Base-by-base conservation (phyloP, 1,140 invertebrate species). In the Carposina sasakii region DNA sequence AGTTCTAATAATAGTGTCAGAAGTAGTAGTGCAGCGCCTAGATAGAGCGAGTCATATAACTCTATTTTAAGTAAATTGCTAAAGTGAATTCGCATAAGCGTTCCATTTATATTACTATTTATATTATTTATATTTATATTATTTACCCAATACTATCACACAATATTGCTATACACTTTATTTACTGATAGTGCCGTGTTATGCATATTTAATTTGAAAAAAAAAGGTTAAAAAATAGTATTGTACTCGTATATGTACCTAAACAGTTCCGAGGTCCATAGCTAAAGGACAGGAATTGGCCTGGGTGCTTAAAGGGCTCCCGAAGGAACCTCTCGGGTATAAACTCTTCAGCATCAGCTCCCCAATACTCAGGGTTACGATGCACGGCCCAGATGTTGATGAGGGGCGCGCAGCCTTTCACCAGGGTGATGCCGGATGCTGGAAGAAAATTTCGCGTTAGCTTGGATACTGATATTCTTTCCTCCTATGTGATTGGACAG, bases 281-380 rank as follows among this genome's bases (percentile, higher is more conserved):
- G 22, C 86, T 87, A 59, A 90, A 90, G 2, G 88, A 85, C 17
- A 89, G 60, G 61, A 86, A 90, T 0, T 78, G 70, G 51, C 68
- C 81, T 0, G 85, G 79, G 56, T 87, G 70, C 49, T 57, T 54
- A 3, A 63, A 56, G 34, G 85, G 73, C 50, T 76, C 69, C 3
- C 88, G 85, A 12, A 87, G 58, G 68, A 92, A 92, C 51, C 89
- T 64, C 39, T 91, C 89, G 0, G 91, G 91, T 70, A 91, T 76
- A 63, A 91, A 92, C 13, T 66, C 66, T 6, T 89, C 81, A 0
- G 90, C 90, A 47, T 92, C 85, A 2, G 87, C 79, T 52, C 87
- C 71, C 69, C 78, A 89, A 43, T 73, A 70, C 33, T 67, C 52
- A 13, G 72, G 63, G 54, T 81, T 63, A 19, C 72, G 59, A 46